Evolutionary conservation across 2,888 invertebrate genomes (phyloP), one percentile per base, ranked within the genome.

Genomic region (Mongoloraphidia duomilia): DNA sequence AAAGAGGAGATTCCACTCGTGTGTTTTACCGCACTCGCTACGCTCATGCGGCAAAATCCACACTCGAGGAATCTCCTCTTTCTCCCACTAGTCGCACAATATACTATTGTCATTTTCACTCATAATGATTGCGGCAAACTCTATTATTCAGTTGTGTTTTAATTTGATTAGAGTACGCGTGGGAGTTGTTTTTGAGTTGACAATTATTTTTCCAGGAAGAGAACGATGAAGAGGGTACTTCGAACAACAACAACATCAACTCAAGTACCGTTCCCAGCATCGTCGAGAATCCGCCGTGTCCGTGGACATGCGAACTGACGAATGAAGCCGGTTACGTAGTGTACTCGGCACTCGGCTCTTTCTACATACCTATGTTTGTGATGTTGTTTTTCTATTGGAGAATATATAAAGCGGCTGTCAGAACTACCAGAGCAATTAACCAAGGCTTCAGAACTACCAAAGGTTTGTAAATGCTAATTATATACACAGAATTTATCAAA

Each of bases 361-460:
- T 96, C 78, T 96, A 91, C 72, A 84, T 95, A 61, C 96, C 96
- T 39, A 94, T 94, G 92, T 82, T 93, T 60, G 91, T 96, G 57
- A 96, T 96, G 91, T 76, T 94, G 60, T 95, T 94, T 76, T 95
- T 96, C 76, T 96, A 96, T 69, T 93, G 93, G 87, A 77, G 91
- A 59, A 96, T 96, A 59, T 96, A 95, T 72, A 80, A 87, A 56
- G 93, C 95, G 5, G 97, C 96, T 34, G 86, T 90, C 11, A 80
- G 88, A 56, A 91, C 92, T 26, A 92, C 91, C n/a, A 80, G 83
- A 59, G 91, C 91, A 51, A 92, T 92, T 62, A 91, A 91, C 70
- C 90, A 88, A 65, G 89, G 90, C 54, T 90, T 89, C 64, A 77
- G 88, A 57, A 90, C 89, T 50, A 89, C 89, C 49, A 89, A 88